phyloP scores from a whole-genome alignment of 2,797 vertebrate genomes.

The Gobionotothen gibberifrons region DNA sequence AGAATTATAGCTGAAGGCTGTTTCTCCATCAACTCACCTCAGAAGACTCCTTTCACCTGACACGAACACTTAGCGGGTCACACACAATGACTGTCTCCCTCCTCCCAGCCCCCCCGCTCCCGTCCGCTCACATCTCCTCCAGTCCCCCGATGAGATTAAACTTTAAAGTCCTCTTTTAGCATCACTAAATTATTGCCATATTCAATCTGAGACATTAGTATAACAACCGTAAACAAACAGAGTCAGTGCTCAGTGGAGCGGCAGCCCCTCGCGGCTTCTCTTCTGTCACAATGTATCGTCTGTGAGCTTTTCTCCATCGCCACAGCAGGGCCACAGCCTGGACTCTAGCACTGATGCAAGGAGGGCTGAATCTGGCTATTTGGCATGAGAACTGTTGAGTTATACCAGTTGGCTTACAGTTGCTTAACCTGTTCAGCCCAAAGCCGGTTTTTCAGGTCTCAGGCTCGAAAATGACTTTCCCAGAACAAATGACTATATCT shows the following conservation, averaged over 20 bases:
- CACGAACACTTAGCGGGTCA: slow-evolving; percentile 29
- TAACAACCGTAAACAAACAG: slow-evolving; percentile 26
- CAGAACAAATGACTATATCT: no score
- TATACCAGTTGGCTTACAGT: no score
- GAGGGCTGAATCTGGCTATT: not conserved
- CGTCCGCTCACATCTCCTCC: slow-evolving; percentile 13
- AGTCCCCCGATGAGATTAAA: slow-evolving; percentile 23
- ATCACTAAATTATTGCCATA: slow-evolving; percentile 43
- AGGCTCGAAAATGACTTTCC: no score
- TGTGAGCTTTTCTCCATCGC: not conserved
- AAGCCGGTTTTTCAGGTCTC: no score
- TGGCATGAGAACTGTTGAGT: no score
- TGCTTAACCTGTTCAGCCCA: no score
- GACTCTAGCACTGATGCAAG: not conserved
- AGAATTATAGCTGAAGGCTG: slow-evolving; percentile 44
- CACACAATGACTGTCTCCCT: slow-evolving; percentile 14
- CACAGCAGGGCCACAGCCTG: not conserved
- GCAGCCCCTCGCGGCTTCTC: not conserved
- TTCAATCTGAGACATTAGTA: slow-evolving; percentile 29
- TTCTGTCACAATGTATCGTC: slow-evolving; percentile 23
- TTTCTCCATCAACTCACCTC: slow-evolving; percentile 38
- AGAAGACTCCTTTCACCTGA: slow-evolving; percentile 39
- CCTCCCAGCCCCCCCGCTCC: slow-evolving; percentile 13
- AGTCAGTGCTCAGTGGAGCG: not conserved
- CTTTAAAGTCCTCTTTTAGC: slow-evolving; percentile 36